Conservation (phyloP, 2,888 invertebrate genomes). For the Phengaris arion region DNA sequence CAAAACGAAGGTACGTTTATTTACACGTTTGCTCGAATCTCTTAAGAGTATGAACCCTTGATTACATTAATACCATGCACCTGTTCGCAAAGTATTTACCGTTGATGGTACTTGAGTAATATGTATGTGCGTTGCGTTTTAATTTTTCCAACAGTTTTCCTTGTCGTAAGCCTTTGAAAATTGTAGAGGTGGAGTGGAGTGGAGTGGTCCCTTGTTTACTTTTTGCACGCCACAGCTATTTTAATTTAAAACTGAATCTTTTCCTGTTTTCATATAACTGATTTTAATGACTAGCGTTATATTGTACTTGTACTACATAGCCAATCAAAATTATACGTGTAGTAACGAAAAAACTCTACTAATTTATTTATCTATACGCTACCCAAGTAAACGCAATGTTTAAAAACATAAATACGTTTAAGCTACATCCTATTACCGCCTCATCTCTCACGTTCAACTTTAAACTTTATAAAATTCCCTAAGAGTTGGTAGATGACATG, state of each 20-base stretch:
- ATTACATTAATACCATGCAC: constrained; percentile 26
- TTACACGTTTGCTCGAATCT: constrained; percentile 6
- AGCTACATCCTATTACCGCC: constrained; percentile 9
- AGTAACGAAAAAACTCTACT: no score
- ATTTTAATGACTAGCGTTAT: background rate
- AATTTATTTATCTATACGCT: no score
- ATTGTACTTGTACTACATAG: no score
- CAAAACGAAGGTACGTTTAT: background rate
- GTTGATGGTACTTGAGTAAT: constrained; percentile 10
- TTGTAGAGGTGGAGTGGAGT: background rate
- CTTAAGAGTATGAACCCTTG: constrained; percentile 19
- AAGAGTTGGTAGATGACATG: constrained; percentile 72
- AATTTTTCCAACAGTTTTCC: constrained; percentile 24
- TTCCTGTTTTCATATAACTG: background rate
- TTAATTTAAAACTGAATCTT: background rate
- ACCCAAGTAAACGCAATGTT: no score
- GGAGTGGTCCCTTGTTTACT: constrained; percentile 1
- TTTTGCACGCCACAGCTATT: background rate
- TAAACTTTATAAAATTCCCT: constrained; percentile 43
- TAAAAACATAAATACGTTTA: background rate
- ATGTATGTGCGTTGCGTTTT: constrained; percentile 22
- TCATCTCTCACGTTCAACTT: constrained; percentile 36
- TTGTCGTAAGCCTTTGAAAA: constrained; percentile 26
- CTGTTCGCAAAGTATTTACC: constrained; percentile 20
- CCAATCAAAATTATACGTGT: no score